phyloP scores from a whole-genome alignment of 2,113 vertebrate species.

The Vulpes lagopus region DNA sequence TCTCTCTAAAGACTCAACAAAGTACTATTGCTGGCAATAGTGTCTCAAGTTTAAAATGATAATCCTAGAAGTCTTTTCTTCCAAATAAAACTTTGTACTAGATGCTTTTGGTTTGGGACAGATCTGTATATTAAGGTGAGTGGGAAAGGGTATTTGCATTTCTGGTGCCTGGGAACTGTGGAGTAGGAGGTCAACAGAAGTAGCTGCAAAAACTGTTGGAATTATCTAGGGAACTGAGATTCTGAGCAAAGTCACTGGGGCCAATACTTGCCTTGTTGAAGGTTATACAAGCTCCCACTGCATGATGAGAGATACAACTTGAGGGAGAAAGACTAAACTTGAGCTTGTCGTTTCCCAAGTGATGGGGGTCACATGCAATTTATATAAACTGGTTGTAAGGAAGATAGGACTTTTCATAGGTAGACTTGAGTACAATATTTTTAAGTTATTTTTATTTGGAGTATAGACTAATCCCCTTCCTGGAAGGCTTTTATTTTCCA shows the following conservation, averaged over 20 bases:
- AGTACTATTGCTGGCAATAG: slow-evolving; percentile 30
- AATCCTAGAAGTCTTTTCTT: slow-evolving; percentile 54
- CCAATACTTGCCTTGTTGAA: neutral
- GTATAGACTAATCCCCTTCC: slow-evolving; percentile 36
- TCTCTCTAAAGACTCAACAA: slow-evolving; percentile 66
- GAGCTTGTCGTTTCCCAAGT: slow-evolving; percentile 31
- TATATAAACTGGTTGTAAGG: slow-evolving; percentile 25
- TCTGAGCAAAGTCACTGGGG: neutral
- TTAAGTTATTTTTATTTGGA: slow-evolving; percentile 42
- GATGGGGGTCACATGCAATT: neutral
- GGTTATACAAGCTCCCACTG: neutral
- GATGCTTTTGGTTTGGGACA: slow-evolving; percentile 71
- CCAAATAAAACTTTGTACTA: slow-evolving; percentile 71
- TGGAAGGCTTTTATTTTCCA: slow-evolving; percentile 65
- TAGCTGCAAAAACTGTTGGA: slow-evolving; percentile 34
- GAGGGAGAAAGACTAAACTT: slow-evolving; percentile 51
- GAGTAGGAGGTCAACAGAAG: slow-evolving; percentile 41
- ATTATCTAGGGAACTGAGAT: slow-evolving; percentile 43
- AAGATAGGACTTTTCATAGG: slow-evolving; percentile 53
- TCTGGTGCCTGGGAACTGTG: slow-evolving; percentile 45
- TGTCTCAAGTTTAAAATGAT: slow-evolving; percentile 67
- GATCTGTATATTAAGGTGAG: slow-evolving; percentile 76
- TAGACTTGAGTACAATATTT: slow-evolving; percentile 30
- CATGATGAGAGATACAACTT: slow-evolving; percentile 46
- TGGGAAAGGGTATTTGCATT: slow-evolving; percentile 57